A percentile compares a stretch with the other conserved stretches of the same genome.
phyloP scores from a whole-genome alignment of 2,113 vertebrate species.

The Gobius niger region DNA sequence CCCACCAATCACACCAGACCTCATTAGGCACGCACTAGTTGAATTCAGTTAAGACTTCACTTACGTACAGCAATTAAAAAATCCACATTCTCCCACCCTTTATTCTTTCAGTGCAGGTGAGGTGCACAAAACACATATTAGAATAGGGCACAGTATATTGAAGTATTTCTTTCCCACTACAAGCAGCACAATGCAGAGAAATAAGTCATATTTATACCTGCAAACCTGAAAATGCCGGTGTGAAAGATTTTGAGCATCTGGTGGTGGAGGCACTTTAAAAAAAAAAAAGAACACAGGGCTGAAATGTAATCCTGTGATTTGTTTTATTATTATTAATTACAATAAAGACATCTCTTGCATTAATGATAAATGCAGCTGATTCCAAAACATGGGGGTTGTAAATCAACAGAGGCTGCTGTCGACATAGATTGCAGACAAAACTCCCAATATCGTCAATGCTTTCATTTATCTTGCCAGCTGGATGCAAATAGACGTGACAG shows the following conservation, averaged over 20 bases:
- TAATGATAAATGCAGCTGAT: slow-evolving; percentile 10
- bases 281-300: neutral
- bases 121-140: neutral
- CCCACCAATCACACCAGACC: slow-evolving; percentile 10
- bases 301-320: neutral
- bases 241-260: slow-evolving; percentile 8
- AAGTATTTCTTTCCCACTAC: neutral
- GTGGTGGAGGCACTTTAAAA: slow-evolving; percentile 7
- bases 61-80: neutral
- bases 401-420: neutral
- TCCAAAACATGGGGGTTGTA: neutral
- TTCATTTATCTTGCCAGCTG: too few relatives aligned
- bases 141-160: neutral
- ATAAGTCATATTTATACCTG: neutral
- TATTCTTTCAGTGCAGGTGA: neutral
- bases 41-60: neutral
- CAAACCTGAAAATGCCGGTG: neutral
- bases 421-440: neutral
- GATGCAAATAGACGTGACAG: neutral
- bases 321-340: too few relatives aligned
- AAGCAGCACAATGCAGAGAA: neutral
- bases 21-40: slow-evolving; percentile 6
- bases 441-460: too few relatives aligned
- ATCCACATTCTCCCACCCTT: neutral
- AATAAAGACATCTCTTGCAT: too few relatives aligned